Conservation (phyloP, 2,888 invertebrate genomes). For the Drosophila fungiperda region DNA sequence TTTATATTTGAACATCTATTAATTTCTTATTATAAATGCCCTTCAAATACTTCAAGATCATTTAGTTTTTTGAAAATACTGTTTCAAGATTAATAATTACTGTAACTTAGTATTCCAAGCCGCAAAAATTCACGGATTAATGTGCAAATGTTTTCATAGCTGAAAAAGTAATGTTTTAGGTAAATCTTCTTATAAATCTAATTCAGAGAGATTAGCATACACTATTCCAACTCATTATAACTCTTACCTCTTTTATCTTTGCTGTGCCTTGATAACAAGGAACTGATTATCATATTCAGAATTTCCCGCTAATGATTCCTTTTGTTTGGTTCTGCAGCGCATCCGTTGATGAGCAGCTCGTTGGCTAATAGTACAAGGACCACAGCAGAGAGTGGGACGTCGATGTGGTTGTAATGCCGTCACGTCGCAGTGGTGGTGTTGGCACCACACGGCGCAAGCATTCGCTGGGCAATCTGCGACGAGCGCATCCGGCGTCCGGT, state of each 20-base stretch:
- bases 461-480: conserved; percentile 87
- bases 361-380: conserved; percentile 16
- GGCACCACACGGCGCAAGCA: conserved; percentile 84
- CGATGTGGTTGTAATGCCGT: conserved; percentile 76
- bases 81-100: neutral
- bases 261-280: neutral
- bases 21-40: neutral
- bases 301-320: conserved; percentile 13
- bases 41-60: neutral
- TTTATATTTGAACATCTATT: neutral
- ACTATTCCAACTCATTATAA: neutral
- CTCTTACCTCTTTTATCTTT: neutral
- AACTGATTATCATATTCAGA: conserved; percentile 19
- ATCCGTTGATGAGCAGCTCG: conserved; percentile 33
- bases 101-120: neutral
- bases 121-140: too few relatives aligned
- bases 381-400: conserved; percentile 14
- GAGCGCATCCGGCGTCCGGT: conserved; percentile 91
- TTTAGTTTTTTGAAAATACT: neutral
- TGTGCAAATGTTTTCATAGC: neutral
- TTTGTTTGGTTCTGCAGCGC: conserved; percentile 31
- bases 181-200: neutral
- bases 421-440: conserved; percentile 79
- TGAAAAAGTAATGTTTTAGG: neutral
- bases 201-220: neutral